Base-by-base conservation (phyloP, 2,113 vertebrate species). In the Pantherophis guttatus region DNA sequence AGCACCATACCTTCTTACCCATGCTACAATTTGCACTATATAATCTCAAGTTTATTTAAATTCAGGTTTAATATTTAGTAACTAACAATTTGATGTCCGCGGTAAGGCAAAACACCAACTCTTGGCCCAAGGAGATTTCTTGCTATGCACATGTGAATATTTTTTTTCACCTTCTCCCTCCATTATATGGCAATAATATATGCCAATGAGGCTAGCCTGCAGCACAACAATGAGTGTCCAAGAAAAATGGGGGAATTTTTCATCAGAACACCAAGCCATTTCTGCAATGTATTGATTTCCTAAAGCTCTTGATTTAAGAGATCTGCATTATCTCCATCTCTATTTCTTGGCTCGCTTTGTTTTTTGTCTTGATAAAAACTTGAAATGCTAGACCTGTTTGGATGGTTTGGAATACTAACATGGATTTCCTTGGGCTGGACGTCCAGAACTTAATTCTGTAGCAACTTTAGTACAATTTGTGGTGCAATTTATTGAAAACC, bases 11-110 rank as follows among this genome's bases (percentile, higher is more conserved):
- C 96, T 97, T 97, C 95, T 95, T 97, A 39, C 92, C 94, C 39
- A 96, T 96, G 95, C 89, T 97, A 89, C 93, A 94, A 92, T 95
- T 98, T 97, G 92, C 96, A 97, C 94, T 0, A 62, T 97, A 93
- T 96, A 98, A 97, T 95, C 95, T 95, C 94, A 94, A 94, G 93
- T 97, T 94, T 96, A 97, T 96, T 93, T 96, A 33, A 97, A 97
- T 96, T 94, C 92, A 95, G 96, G 94, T 91, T 97, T 96, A 98
- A 96, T 97, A 97, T 97, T 97, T 98, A 98, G 97, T 94, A 98
- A 98, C 97, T 95, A 96, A 94, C 96, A 98, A 97, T 98, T 97
- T 96, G 95, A 97, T 97, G 93, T 65, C 93, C 93, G 96, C 94
- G 92, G 93, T 90, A 91, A 94, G 89, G 88, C 59, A 94, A 94